Base-by-base conservation (phyloP, 1,140 invertebrate species). In the Pachypsylla venusta region DNA sequence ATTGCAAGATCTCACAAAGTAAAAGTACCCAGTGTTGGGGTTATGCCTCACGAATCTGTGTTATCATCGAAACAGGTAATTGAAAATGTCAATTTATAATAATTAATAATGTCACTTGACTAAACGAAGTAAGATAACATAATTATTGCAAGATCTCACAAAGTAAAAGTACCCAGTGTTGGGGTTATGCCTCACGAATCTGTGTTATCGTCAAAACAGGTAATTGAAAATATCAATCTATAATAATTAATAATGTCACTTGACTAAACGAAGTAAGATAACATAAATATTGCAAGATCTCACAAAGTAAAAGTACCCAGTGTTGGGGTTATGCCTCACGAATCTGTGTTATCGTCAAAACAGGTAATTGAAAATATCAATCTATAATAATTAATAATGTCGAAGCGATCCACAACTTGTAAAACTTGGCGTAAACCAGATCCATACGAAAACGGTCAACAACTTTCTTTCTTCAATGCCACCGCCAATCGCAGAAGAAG, bases 251-350 rank as follows among this genome's bases (percentile, higher is more conserved):
- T 55, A 1, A 53, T 59, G 22, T 59, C 1, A 27, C 28, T 54
- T 39, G 35, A 27, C 35, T 54, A 19, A 2, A 25, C 30, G 42
- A 56, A n/a, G n/a, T n/a, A n/a, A n/a, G n/a, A n/a, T n/a, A n/a
- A n/a, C n/a, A n/a, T n/a, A 63, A 99, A 98, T 73, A 83, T 98
- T 66, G 92, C 92, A 1, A 79, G 83, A 65, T 75, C 83, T 0
- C 83, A 79, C 63, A 93, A 93, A 67, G 75, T 89, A 3, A 87
- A 89, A 71, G 73, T 91, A 60, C 88, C 89, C 1, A 76, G 79
- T 63, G 79, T 87, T 56, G 87, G 87, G 25, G 68, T 92, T 25
- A 79, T 79, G 1, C 84, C 83, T 39, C 79, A 79, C 2, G 85
- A 87, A 62, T 80, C 79, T 63, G 79, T 79, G 19, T 56, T 62